Conservation (phyloP, 2,888 invertebrate species). For the Camponotus fellah region DNA sequence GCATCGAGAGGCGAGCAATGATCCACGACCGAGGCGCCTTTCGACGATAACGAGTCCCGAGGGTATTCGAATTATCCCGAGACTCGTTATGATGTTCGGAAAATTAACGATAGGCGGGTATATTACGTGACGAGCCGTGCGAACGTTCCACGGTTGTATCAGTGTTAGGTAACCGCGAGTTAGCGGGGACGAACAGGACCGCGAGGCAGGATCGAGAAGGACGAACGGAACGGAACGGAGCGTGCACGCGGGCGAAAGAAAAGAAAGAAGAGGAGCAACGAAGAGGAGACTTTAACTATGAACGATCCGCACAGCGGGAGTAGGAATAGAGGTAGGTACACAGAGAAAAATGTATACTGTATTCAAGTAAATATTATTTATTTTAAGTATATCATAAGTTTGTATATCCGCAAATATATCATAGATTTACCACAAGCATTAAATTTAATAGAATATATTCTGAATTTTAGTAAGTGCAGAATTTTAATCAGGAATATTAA, state of each 20-base stretch:
- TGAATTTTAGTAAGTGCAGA: too few species aligned
- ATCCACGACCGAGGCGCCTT: conserved; percentile 30
- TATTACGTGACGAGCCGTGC: conserved; percentile 56
- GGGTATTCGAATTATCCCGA: conserved; percentile 69
- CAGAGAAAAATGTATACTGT: too few species aligned
- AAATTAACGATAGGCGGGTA: conserved; percentile 71
- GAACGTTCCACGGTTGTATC: conserved; percentile 58
- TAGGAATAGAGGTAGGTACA: conserved; percentile 1
- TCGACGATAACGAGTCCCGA: conserved; percentile 65
- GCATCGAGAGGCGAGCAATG: conserved; percentile 33
- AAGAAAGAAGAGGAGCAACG: conserved; percentile 17
- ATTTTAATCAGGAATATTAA: too few species aligned
- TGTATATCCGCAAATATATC: too few species aligned
- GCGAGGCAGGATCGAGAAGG: conserved; percentile 15
- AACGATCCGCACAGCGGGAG: conserved; percentile 56
- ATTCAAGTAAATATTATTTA: too few species aligned
- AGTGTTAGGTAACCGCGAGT: conserved; percentile 64
- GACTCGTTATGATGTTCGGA: conserved; percentile 65
- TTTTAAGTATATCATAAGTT: too few species aligned
- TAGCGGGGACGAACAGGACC: conserved; percentile 30
- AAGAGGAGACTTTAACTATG: conserved; percentile 49
- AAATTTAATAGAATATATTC: too few species aligned
- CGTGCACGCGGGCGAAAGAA: background rate
- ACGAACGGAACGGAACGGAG: background rate
- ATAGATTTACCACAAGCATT: too few species aligned